phyloP scores from a whole-genome alignment of 2,888 invertebrate genomes.

The Rotaria magnacalcarata region DNA sequence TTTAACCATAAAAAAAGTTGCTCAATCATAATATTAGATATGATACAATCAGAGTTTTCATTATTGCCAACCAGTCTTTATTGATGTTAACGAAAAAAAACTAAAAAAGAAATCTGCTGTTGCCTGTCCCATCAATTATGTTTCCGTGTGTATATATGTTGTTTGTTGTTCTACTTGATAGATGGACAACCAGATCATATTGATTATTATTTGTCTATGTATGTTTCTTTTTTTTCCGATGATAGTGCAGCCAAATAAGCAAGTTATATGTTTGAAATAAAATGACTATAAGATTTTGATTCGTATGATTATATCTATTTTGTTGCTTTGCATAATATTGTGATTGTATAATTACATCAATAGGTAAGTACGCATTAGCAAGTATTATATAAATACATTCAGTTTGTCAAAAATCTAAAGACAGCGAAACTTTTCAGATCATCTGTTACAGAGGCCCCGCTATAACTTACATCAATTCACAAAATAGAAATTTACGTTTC shows the following conservation, averaged over 20 bases:
- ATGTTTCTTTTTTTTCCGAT: background rate
- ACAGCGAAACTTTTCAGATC: background rate
- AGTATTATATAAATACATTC: constrained; percentile 90
- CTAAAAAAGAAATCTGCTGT: background rate
- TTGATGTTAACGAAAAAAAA: background rate
- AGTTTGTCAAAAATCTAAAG: constrained; percentile 58
- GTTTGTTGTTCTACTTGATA: background rate
- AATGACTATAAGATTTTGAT: background rate
- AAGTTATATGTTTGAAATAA: background rate
- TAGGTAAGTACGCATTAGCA: constrained; percentile 79
- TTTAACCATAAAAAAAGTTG: background rate
- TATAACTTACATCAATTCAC: too few species aligned
- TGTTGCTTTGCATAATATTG: background rate
- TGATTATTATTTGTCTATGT: background rate
- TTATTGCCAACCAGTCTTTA: too few species aligned
- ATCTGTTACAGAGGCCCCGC: background rate
- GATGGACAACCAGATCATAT: background rate
- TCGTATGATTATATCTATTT: background rate
- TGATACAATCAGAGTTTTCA: background rate
- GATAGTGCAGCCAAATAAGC: background rate
- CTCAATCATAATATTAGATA: background rate
- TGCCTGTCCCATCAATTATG: background rate
- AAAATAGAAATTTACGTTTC: too few species aligned
- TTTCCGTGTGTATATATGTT: background rate
- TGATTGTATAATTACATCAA: constrained; percentile 63